Base-by-base conservation (phyloP, 2,888 invertebrate genomes). In the Scaptomyza tumidula region DNA sequence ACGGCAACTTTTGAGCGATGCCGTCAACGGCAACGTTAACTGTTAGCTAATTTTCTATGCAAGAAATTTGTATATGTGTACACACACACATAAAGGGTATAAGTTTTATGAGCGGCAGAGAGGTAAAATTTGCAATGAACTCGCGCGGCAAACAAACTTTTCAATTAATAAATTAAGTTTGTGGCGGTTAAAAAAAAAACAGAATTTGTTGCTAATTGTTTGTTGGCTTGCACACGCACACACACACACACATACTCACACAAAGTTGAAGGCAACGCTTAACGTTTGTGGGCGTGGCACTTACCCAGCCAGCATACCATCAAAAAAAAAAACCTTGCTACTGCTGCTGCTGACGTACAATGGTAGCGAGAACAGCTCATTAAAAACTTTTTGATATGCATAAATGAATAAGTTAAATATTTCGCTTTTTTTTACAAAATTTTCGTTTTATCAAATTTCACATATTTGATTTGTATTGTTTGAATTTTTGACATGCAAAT, bases 81-180 rank as follows among this genome's bases (percentile, higher is more conserved):
- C 3, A 35, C 19, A 41, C 10, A 24, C 11, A 5, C n/a, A n/a
- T n/a, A 19, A 10, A 35, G 6, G 10, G 33, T 49, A 49, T 50
- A 80, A 83, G 66, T 83, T 83, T 80, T 62, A 67, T 85, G 80
- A 48, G 67, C 45, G 19, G 55, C 53, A 9, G 33, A 2, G 29
- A 16, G 56, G 41, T 58, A 41, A 50, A 61, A 46, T 58, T 59
- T 67, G 60, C 71, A 56, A 66, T 58, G 63, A 79, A 54, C 59
- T 67, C 73, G 60, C 66, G 76, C 56, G 56, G 71, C 70, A 71
- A 61, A 67, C 39, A 67, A 83, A 83, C 84, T 82, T 85, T 82
- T 79, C 79, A 82, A 82, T 85, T 85, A 82, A 82, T 85, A 83
- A 82, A 86, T 83, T 71, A 73, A 71, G 75, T 75, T 83, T 65